phyloP scores from a whole-genome alignment of 2,113 vertebrate species.

The Pseudopipra pipra region DNA sequence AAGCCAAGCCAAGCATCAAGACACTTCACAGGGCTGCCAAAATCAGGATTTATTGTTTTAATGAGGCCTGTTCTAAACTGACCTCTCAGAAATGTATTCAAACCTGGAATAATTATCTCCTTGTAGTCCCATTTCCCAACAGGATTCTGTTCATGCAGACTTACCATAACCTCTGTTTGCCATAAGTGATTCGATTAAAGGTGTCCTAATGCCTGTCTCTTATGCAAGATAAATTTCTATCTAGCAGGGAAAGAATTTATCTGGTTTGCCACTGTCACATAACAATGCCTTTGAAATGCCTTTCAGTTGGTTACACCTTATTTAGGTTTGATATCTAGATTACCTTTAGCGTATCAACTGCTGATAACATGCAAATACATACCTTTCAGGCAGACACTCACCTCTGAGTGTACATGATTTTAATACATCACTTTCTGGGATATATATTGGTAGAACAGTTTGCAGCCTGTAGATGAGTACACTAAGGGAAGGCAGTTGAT shows the following conservation, averaged over 20 bases:
- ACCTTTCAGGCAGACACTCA: not conserved
- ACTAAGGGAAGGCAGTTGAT: not conserved
- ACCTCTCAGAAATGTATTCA: not conserved
- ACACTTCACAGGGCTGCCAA: not conserved
- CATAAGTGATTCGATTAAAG: not conserved
- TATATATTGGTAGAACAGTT: not conserved
- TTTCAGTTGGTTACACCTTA: not conserved
- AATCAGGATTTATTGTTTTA: not conserved
- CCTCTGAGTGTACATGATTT: not conserved
- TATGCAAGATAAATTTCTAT: not conserved
- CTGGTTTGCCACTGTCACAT: not conserved
- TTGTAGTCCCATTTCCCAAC: not conserved
- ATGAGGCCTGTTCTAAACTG: not conserved
- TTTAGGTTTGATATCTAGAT: not conserved
- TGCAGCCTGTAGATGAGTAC: not conserved
- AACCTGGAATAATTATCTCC: not conserved
- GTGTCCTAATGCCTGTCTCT: not conserved
- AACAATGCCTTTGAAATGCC: not conserved
- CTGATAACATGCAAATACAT: not conserved
- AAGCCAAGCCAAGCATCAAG: not conserved
- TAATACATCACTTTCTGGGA: not conserved
- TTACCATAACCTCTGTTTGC: not conserved
- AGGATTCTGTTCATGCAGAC: not conserved
- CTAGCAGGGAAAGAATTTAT: not conserved
- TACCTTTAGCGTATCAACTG: not conserved